phyloP scores from a whole-genome alignment of 2,888 invertebrate genomes.

The Rhingia campestris region DNA sequence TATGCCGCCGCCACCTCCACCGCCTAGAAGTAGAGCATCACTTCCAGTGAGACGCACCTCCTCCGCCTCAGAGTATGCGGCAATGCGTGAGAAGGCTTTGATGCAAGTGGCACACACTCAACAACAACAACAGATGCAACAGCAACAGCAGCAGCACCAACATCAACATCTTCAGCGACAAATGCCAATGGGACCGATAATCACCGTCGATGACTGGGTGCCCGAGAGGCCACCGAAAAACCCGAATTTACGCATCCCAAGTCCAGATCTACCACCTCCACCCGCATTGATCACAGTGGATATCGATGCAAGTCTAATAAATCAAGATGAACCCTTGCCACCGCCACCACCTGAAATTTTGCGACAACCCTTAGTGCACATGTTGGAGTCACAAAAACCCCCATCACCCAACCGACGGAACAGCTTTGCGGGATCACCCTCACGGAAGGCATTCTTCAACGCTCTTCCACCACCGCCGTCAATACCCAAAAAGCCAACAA shows the following conservation, averaged over 20 bases:
- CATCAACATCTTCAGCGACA: slow-evolving; percentile 81
- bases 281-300: slow-evolving; percentile 76
- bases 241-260: slow-evolving; percentile 85
- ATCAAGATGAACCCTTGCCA: slow-evolving; percentile 82
- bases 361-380: slow-evolving; percentile 65
- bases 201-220: slow-evolving; percentile 87
- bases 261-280: slow-evolving; percentile 83
- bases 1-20: slow-evolving; percentile 83
- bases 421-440: slow-evolving; percentile 82
- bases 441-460: slow-evolving; percentile 78
- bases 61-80: slow-evolving; percentile 87
- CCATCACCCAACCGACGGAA: slow-evolving; percentile 82
- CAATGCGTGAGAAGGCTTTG: slow-evolving; percentile 80
- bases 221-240: slow-evolving; percentile 91
- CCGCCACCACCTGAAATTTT: slow-evolving; percentile 83
- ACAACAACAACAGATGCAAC: slow-evolving; percentile 81
- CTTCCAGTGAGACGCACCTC: slow-evolving; percentile 84
- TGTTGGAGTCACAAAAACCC: slow-evolving; percentile 76
- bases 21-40: slow-evolving; percentile 79
- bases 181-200: slow-evolving; percentile 83
- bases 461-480: slow-evolving; percentile 78
- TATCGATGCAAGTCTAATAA: slow-evolving; percentile 78
- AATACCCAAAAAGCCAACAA: slow-evolving; percentile 81
- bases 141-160: slow-evolving; percentile 80
- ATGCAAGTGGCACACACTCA: slow-evolving; percentile 80